Conservation (phyloP, 2,888 invertebrate genomes). For the Leptothorax acervorum region DNA sequence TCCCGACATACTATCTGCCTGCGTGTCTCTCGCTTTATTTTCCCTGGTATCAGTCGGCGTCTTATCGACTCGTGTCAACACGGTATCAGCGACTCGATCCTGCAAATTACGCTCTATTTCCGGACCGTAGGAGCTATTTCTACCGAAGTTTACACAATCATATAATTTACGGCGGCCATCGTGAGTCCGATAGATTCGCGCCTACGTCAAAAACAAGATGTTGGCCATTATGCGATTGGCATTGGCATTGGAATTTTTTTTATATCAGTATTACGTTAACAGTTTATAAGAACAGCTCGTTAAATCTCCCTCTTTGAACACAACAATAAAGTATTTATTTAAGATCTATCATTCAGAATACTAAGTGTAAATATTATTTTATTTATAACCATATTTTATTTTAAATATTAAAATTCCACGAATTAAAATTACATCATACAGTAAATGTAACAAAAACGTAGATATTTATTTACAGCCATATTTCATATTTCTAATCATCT, state of each 20-base stretch:
- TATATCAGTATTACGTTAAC: neutral
- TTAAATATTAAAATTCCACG: neutral
- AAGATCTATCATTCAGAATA: too few relatives aligned
- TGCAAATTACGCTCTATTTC: slow-evolving; percentile 37
- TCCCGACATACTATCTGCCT: neutral
- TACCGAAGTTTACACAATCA: slow-evolving; percentile 24
- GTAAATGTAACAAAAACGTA: neutral
- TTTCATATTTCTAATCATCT: neutral
- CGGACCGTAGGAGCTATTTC: slow-evolving; percentile 23
- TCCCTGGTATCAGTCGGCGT: slow-evolving; percentile 21
- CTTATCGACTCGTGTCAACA: slow-evolving; percentile 46
- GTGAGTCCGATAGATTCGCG: neutral
- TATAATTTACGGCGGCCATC: slow-evolving; percentile 1
- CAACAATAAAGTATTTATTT: neutral
- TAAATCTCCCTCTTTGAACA: neutral
- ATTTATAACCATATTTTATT: neutral
- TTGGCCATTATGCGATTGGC: neutral
- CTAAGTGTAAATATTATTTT: neutral
- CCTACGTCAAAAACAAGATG: slow-evolving; percentile 2
- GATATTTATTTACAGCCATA: neutral
- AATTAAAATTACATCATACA: neutral
- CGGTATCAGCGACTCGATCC: slow-evolving; percentile 22
- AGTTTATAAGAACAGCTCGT: neutral
- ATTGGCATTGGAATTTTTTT: slow-evolving; percentile 2
- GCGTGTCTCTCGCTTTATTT: slow-evolving; percentile 33